Base-by-base conservation (phyloP, 2,113 vertebrate species). In the Tinamus guttatus region DNA sequence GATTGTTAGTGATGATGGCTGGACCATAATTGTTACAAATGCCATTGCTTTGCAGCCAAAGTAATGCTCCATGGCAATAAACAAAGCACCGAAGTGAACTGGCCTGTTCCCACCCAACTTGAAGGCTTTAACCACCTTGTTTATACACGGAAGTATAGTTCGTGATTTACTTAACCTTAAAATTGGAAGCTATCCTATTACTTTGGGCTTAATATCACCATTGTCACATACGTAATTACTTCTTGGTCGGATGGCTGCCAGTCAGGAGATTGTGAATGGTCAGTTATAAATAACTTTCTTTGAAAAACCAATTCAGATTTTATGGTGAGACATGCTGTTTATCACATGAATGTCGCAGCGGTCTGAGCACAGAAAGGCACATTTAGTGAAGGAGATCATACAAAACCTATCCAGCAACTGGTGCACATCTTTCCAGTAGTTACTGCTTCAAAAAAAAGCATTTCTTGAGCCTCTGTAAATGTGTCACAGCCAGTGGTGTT, bases 121-220 rank as follows among this genome's bases (percentile, higher is more conserved):
- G 13, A 58, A 49, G 40, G 67, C 67, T 82, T 87, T 74, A 80
- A 34, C 45, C 67, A 51, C 58, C 11, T 1, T 63, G 38, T 87
- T 89, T 91, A 6, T 89, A 45, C 32, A 16, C 41, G 67, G 77
- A 95, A 85, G 45, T 64, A 81, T 60, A 80, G 67, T 45, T 87
- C 30, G 7, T 63, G 41, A 75, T 93, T 95, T 95, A 54, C 68
- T 89, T 94, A 75, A 83, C 89, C 86, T 92, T 92, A 77, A 93
- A 73, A 88, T 65, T 76, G 75, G 85, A 73, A 89, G 70, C 81
- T 73, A 2, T 82, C 9, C 74, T 81, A 18, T 59, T 63, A 19
- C 63, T 43, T 73, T 41, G 59, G 40, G 65, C 54, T 85, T 81
- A 70, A 70, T 75, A 56, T 85, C 76, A 13, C 77, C 67, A 21